Base-by-base conservation (phyloP, 2,797 vertebrate genomes). In the Hyperoplus immaculatus region DNA sequence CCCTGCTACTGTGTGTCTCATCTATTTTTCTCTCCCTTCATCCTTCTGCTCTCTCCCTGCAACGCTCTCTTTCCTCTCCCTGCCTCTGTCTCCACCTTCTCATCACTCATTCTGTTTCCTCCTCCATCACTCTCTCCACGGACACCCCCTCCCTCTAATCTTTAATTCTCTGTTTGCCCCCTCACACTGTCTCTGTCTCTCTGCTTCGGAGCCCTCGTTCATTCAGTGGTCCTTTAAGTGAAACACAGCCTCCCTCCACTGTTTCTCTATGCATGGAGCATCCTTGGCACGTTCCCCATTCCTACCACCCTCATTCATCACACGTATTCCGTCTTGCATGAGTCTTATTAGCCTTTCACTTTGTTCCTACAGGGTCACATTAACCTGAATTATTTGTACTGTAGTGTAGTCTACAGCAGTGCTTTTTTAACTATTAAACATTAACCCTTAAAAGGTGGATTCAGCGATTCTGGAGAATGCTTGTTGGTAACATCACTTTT, bases 61-160 rank as follows among this genome's bases (percentile, higher is more conserved):
- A 59, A 71, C 71, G 67, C 47, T 81, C 72, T 75, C 47, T 78
- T 69, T 77, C 77, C 74, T 80, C 77, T 41, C 59, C 70, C 67
- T 58, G 70, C 79, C 64, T 81, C 76, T 68, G 62, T 76, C 82
- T 83, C 75, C 85, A 85, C 84, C 84, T 87, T 80, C 87, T 89
- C 87, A 90, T 93, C 81, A 51, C 72, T 94, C 88, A 90, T 90
- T 84, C 85, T 55, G 56, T 80, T 84, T 86, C 56, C 80, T 87
- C 85, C 62, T 87, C 63, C 81, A 85, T 83, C 78, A 69, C 79
- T 71, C 83, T 89, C 80, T 49, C 69, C 0, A 29, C 29, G 65
- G 68, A 75, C 89, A 75, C 89, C 72, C 41, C 77, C 66, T 69
- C 89, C 70, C 57, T 82, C 81, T 84, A 86, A 85, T 92, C 78